Base-by-base conservation (phyloP, 2,113 vertebrate genomes). In the Erythrolamprus reginae region DNA sequence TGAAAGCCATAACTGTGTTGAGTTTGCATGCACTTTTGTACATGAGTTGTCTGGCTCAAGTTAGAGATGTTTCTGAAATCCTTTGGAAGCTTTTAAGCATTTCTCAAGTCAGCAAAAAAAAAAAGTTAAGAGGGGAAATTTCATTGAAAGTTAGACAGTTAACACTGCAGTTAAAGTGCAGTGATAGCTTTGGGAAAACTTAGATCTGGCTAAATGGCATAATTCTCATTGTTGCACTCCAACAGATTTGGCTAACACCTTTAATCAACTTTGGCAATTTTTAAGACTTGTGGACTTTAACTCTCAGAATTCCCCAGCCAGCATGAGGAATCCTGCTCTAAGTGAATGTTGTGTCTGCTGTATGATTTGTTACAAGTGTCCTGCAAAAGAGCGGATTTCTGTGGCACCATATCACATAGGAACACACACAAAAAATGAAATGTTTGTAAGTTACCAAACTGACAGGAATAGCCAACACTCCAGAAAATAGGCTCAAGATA, bases 61-160 rank as follows among this genome's bases (percentile, higher is more conserved):
- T 38, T 47, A 86, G 45, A 55, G 15, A 89, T 21, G 84, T 56
- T 56, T 58, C 82, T 26, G 33, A 5, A 33, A 82, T 84, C 26
- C 17, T 19, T 28, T 61, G 26, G 82, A 84, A 56, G 26, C 33
- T 58, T 48, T 24, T 83, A 58, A 26, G 53, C 4, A n/a, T 89
- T 84, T 55, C 52, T 89, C 42, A 45, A 45, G 42, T 82, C n/a
- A 95, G 93, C 93, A 93, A 93, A 89, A 51, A n/a, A n/a, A 3
- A 23, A 26, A 15, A 0, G 2, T 1, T 6, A 23, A 10, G 58
- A 13, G 3, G 6, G 48, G 15, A 5, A 4, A 85, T 51, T 42
- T 85, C 52, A 10, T 12, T 86, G 23, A 86, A 84, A 50, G 10
- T 53, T 33, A 56, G 21, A 23, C 51, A 86, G n/a, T 33, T 86